Conservation (phyloP, 1,140 invertebrate genomes). For the Elysia chlorotica region DNA sequence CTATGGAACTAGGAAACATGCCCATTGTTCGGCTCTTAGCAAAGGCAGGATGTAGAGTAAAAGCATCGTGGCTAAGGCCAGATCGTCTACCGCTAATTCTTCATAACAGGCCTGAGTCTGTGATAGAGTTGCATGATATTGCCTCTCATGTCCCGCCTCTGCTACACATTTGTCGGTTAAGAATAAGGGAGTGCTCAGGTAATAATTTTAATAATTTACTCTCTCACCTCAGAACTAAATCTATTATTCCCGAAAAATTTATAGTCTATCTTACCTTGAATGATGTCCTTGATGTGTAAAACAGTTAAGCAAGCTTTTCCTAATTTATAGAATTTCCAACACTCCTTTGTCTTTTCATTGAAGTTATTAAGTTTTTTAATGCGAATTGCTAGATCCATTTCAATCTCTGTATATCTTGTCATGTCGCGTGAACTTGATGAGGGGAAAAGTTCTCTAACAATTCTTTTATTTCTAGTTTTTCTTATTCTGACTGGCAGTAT, state of each 20-base stretch:
- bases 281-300: constrained; percentile 12
- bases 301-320: too few relatives aligned
- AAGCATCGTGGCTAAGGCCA: constrained; percentile 6
- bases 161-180: constrained; percentile 8
- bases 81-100: constrained; percentile 1
- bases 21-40: constrained; percentile 9
- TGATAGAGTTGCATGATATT: not conserved
- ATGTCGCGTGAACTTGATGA: too few relatives aligned
- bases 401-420: too few relatives aligned
- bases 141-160: constrained; percentile 7
- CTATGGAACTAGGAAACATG: constrained; percentile 11
- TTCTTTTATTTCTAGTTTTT: too few relatives aligned
- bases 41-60: constrained; percentile 9
- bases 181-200: constrained; percentile 7
- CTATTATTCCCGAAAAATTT: constrained; percentile 16
- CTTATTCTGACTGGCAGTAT: too few relatives aligned
- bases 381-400: too few relatives aligned
- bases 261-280: constrained; percentile 4
- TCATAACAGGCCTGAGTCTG: constrained; percentile 2
- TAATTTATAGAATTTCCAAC: too few relatives aligned
- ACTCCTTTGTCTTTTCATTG: too few relatives aligned
- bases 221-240: not conserved
- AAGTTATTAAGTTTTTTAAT: too few relatives aligned
- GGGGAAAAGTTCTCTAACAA: too few relatives aligned
- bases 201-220: not conserved